Evolutionary conservation across 37 sponge, comb jelly and placozoan genomes (phyloP).

Genomic region (Tethya wilhelma): DNA sequence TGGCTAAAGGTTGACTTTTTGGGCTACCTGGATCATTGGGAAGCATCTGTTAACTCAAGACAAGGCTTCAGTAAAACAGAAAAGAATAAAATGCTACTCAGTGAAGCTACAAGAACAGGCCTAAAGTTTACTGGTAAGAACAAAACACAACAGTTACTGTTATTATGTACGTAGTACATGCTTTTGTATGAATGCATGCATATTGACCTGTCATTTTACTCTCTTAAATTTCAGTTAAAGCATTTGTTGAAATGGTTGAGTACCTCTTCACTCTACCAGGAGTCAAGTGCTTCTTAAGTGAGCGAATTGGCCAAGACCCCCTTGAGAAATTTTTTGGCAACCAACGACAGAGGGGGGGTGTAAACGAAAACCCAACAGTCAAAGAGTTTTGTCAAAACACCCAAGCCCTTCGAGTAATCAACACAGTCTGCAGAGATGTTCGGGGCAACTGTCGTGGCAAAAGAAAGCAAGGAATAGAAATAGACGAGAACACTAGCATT

Average conservation of each 20-base stretch:
- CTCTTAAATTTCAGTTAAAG: not conserved
- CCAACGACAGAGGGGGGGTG: slow-evolving; percentile 46
- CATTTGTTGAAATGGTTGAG: slow-evolving; percentile 31
- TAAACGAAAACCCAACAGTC: slow-evolving; percentile 53
- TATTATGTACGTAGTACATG: too few relatives aligned
- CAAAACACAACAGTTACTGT: not conserved
- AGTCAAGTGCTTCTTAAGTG: slow-evolving; percentile 33
- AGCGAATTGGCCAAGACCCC: slow-evolving; percentile 32
- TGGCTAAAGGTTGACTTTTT: slow-evolving; percentile 43
- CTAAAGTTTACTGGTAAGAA: slow-evolving; percentile 39
- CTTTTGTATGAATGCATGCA: not conserved
- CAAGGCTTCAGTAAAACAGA: slow-evolving; percentile 4
- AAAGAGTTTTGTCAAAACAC: slow-evolving; percentile 53
- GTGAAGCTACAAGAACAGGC: slow-evolving; percentile 32
- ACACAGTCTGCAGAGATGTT: slow-evolving; percentile 14
- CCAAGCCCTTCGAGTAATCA: slow-evolving; percentile 51
- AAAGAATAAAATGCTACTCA: slow-evolving; percentile 29
- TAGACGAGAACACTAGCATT: slow-evolving; percentile 6
- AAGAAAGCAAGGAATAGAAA: not conserved
- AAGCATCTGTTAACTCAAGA: not conserved
- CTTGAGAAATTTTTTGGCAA: slow-evolving; percentile 59
- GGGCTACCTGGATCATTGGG: slow-evolving; percentile 46
- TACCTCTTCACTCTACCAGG: slow-evolving; percentile 25
- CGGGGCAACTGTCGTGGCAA: slow-evolving; percentile 51
- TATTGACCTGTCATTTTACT: not conserved